Percentiles rank a stretch among this genome's conserved stretches.
Evolutionary conservation across 2,113 vertebrate genomes (phyloP).

Genomic region (Xyrauchen texanus): DNA sequence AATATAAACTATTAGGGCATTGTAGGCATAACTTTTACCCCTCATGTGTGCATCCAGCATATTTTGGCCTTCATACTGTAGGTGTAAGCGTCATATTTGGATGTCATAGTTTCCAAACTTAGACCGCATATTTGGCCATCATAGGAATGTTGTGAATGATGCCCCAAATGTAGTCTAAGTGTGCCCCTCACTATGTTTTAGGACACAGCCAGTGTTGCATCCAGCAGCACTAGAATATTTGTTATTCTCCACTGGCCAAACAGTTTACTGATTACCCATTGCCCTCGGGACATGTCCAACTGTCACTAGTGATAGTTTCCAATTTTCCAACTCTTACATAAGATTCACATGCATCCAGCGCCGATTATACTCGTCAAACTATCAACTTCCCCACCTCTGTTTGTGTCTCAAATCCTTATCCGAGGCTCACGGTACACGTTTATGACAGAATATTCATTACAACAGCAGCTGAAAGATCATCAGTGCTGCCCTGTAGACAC

Average conservation of each 20-base stretch:
- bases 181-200: neutral
- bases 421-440: neutral
- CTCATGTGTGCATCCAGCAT: neutral
- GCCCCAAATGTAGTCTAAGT: too few relatives aligned
- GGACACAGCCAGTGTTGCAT: neutral
- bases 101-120: too few relatives aligned
- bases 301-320: neutral
- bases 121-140: too few relatives aligned
- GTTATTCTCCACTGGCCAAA: neutral
- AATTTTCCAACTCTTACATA: conserved; percentile 37
- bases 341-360: conserved; percentile 29
- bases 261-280: conserved; percentile 1
- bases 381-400: neutral
- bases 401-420: too few relatives aligned
- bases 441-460: too few relatives aligned
- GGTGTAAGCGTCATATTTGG: neutral
- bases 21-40: too few relatives aligned
- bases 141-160: too few relatives aligned
- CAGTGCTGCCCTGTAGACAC: too few relatives aligned
- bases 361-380: neutral
- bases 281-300: conserved; percentile 10
- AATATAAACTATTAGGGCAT: too few relatives aligned
- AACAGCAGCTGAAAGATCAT: neutral
- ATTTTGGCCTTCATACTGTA: neutral
- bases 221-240: neutral